These are phyloP conservation scores for Oncorhynchus masou DNA, from an alignment of 2,113 vertebrate species.

Conservation along the genomic window DNA sequence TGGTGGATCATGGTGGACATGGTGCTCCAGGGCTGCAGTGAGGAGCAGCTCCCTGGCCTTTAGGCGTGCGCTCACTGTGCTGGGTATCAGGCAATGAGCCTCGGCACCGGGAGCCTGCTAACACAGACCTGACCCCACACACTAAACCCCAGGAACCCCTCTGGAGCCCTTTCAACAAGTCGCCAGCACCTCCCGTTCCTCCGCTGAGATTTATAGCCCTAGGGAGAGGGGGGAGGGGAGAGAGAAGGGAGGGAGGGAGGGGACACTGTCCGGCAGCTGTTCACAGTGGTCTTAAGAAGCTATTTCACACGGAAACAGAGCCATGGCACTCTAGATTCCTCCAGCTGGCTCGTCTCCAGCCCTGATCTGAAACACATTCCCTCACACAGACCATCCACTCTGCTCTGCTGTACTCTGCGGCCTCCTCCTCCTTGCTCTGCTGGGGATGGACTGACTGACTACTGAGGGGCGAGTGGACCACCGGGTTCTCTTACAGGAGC, in stretches of 20 bases:
- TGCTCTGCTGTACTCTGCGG: conserved; percentile 36
- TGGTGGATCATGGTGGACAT: conserved; percentile 63
- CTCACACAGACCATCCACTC: conserved; percentile 44
- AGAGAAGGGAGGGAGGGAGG: background rate
- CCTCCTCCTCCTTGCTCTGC: conserved; percentile 37
- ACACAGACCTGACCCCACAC: conserved; percentile 69
- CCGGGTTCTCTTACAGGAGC: background rate
- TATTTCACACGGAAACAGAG: conserved; percentile 77
- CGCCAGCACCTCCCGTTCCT: conserved; percentile 65
- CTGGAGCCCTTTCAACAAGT: conserved; percentile 74
- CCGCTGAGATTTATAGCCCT: conserved; percentile 74
- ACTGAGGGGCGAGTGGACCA: background rate
- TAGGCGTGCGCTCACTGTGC: conserved; percentile 29
- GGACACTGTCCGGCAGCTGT: conserved; percentile 78
- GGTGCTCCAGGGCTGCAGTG: conserved; percentile 1
- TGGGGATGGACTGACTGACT: background rate
- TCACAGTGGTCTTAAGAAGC: conserved; percentile 73
- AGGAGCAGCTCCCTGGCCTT: conserved; percentile 29
- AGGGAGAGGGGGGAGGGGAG: conserved; percentile 13
- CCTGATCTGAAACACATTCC: conserved; percentile 56
- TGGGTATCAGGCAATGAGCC: conserved; percentile 47
- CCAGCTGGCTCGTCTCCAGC: conserved; percentile 67
- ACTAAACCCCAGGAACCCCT: conserved; percentile 66
- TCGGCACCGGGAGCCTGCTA: conserved; percentile 47
- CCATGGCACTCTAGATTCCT: conserved; percentile 64